Evolutionary conservation across 2,113 vertebrate species (phyloP), one percentile per base, ranked within the genome.

Genomic region (Xenopus laevis): DNA sequence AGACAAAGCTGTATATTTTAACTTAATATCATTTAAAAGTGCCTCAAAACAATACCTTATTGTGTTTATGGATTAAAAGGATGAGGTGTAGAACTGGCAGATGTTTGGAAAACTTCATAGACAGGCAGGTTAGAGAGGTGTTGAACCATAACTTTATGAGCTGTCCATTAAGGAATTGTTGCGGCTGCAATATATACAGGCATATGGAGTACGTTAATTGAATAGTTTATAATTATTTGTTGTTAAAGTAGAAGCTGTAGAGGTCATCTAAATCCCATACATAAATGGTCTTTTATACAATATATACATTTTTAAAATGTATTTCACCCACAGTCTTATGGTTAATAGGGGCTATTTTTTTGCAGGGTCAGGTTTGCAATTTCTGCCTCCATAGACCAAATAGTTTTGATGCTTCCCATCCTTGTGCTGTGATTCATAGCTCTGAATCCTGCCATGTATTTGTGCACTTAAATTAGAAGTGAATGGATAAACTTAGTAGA

Each of bases 1-100:
- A 62, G 47, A 62, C 23, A 13, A n/a, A 68, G 47, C 40, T 53
- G 46, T 62, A 46, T 63, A 18, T 60, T 68, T 74, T 50, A n/a
- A 61, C 61, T 68, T 61, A 62, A 52, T 33, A 7, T 71, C 16
- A 45, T 71, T 46, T 60, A 21, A 21, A 68, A 44, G 61, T 16
- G 17, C 45, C 44, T 12, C 59, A 59, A 72, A 52, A 68, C 33
- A 61, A 27, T 68, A 11, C 44, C 20, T 55, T 13, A 68, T 61
- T 53, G 65, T 61, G 13, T 23, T 17, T 13, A 62, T 13, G 16
- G 10, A 27, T 62, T 62, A 44, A 63, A 62, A 55, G 13, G 12
- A 75, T 62, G 44, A 21, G n/a, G 30, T 18, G 13, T 44, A 44
- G n/a, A 68, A 44, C 7, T 18, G 46, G 12, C 55, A 73, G 52